These are phyloP conservation scores for Drosophila picticornis DNA, from an alignment of 2,888 invertebrate genomes.

Conservation along the genomic window DNA sequence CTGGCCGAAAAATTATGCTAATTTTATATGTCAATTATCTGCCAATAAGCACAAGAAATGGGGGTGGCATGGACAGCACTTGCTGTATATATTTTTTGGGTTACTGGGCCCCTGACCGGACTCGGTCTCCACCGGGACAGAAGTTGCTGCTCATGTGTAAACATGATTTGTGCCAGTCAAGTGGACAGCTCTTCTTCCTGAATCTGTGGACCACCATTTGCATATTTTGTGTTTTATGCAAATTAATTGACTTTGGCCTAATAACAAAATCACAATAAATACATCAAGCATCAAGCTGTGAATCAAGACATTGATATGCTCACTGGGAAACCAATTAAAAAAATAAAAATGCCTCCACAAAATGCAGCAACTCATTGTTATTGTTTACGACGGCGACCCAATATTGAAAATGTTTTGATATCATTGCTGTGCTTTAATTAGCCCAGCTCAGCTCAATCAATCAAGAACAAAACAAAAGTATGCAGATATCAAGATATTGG, in stretches of 20 bases:
- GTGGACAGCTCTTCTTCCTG: constrained; percentile 51
- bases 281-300: constrained; percentile 16
- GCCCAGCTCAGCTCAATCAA: constrained; percentile 47
- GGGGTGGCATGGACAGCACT: constrained; percentile 11
- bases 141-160: constrained; percentile 65
- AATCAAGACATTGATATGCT: constrained; percentile 6
- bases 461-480: constrained; percentile 40
- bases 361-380: constrained; percentile 37
- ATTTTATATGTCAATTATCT: constrained; percentile 84
- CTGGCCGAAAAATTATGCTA: constrained; percentile 81
- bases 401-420: constrained; percentile 26
- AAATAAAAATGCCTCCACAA: constrained; percentile 7
- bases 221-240: constrained; percentile 74
- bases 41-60: constrained; percentile 78
- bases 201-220: constrained; percentile 55
- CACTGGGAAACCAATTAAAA: constrained; percentile 49
- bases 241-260: constrained; percentile 54
- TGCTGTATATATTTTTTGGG: constrained; percentile 39
- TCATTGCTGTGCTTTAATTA: constrained; percentile 49
- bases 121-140: neutral
- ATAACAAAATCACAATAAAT: constrained; percentile 33
- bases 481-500: constrained; percentile 29
- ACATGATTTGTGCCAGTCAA: constrained; percentile 76
- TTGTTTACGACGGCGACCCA: constrained; percentile 23
- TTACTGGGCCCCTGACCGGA: constrained; percentile 35